These are phyloP conservation scores for Teleiodes luculella DNA, from an alignment of 2,888 invertebrate species.

Conservation along the genomic window DNA sequence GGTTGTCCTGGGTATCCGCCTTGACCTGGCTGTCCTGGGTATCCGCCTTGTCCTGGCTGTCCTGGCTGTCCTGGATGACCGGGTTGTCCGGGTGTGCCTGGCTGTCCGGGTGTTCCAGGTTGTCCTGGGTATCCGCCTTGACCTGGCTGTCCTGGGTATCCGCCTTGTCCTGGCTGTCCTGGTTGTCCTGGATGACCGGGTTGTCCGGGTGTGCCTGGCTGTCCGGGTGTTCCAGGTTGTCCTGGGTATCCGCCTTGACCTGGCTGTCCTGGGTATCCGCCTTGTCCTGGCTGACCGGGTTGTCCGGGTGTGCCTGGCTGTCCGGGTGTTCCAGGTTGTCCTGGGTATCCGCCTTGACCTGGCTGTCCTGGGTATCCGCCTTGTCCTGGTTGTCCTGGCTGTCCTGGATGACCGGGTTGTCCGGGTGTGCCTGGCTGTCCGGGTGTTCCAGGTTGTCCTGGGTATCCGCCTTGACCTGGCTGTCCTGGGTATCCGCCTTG, in stretches of 20 bases:
- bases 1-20: constrained; percentile 23
- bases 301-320: constrained; percentile 11
- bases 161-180: constrained; percentile 39
- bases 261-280: constrained; percentile 32
- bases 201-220: constrained; percentile 18
- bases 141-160: constrained; percentile 20
- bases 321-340: constrained; percentile 33
- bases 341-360: constrained; percentile 33
- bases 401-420: constrained; percentile 27
- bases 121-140: constrained; percentile 36
- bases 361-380: constrained; percentile 19
- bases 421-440: constrained; percentile 23
- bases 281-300: constrained; percentile 34
- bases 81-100: constrained; percentile 24
- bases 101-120: constrained; percentile 26
- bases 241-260: constrained; percentile 27
- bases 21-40: constrained; percentile 17
- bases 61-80: constrained; percentile 1
- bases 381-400: constrained; percentile 25
- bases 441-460: constrained; percentile 22
- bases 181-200: neutral
- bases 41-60: constrained; percentile 34
- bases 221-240: constrained; percentile 26
- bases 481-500: constrained; percentile 27
- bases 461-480: constrained; percentile 37